Conservation (phyloP, 1,140 invertebrate species). For the Papilio helenus region DNA sequence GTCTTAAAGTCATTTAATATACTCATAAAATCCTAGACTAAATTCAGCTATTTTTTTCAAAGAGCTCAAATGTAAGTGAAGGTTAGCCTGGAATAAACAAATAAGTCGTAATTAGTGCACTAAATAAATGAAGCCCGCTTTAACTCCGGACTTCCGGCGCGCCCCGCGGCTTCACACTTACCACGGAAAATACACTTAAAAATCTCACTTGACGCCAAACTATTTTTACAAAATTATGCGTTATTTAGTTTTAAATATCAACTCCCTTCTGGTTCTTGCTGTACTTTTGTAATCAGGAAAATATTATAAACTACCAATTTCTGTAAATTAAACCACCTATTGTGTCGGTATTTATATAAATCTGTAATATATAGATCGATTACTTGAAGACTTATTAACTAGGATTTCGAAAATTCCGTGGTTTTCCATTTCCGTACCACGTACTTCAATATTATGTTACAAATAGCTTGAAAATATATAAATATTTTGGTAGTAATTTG, state of each 20-base stretch:
- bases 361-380: background rate
- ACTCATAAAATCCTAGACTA: no score
- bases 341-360: background rate
- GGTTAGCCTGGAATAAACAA: no score
- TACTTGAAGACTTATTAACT: background rate
- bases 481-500: background rate
- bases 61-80: no score
- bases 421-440: no score
- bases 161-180: background rate
- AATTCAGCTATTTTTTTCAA: no score
- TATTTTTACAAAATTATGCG: background rate
- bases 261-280: background rate
- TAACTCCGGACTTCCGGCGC: background rate
- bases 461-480: background rate
- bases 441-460: background rate
- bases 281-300: background rate
- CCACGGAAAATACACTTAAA: constrained; percentile 14
- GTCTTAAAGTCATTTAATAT: no score
- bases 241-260: background rate
- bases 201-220: background rate
- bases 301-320: background rate
- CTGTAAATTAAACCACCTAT: no score
- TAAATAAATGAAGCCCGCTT: background rate
- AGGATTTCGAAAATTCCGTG: background rate
- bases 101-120: background rate